These are phyloP conservation scores for Nycticryphes semicollaris DNA, from an alignment of 2,113 vertebrate species.

Conservation along the genomic window DNA sequence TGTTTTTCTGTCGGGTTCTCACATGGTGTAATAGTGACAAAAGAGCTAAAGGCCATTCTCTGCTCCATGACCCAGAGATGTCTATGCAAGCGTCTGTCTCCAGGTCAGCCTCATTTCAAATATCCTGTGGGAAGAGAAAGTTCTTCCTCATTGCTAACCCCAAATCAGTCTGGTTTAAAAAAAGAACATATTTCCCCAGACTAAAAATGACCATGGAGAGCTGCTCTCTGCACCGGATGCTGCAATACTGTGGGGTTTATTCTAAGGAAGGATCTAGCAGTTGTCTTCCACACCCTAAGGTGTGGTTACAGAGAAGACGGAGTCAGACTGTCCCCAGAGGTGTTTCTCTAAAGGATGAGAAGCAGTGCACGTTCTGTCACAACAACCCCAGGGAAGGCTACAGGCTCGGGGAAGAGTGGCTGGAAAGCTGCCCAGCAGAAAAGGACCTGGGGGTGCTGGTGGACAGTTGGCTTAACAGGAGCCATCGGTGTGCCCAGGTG, in stretches of 20 bases:
- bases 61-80: slow-evolving; percentile 69
- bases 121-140: slow-evolving; percentile 76
- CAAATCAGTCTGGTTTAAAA: not conserved
- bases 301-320: not conserved
- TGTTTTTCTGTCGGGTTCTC: too few relatives aligned
- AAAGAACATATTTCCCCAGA: not conserved
- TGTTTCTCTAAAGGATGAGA: not conserved
- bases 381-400: too few relatives aligned
- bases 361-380: not conserved
- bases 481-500: too few relatives aligned
- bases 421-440: too few relatives aligned
- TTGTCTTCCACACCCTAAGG: not conserved
- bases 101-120: slow-evolving; percentile 75
- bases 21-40: not conserved
- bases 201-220: not conserved
- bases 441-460: too few relatives aligned
- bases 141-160: not conserved
- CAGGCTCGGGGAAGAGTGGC: too few relatives aligned
- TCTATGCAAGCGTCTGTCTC: slow-evolving; percentile 67
- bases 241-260: not conserved
- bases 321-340: not conserved
- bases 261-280: not conserved
- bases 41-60: slow-evolving; percentile 41
- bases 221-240: not conserved
- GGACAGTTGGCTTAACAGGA: too few relatives aligned